Conservation (phyloP, 2,113 vertebrate genomes). For the Laticauda laticaudata region DNA sequence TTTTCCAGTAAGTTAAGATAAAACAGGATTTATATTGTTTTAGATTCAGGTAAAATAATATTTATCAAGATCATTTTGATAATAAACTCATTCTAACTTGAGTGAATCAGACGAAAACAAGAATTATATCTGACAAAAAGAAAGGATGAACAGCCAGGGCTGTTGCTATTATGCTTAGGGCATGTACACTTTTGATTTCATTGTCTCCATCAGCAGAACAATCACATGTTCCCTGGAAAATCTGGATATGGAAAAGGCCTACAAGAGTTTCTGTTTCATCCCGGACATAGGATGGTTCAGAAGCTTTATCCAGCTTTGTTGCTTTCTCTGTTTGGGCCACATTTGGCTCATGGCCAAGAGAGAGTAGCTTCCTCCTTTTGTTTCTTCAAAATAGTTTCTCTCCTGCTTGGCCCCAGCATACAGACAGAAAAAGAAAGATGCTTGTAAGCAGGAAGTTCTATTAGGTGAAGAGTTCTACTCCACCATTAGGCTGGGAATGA, state of each 20-base stretch:
- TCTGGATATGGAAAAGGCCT: background rate
- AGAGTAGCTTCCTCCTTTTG: conserved; percentile 31
- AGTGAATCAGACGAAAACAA: background rate
- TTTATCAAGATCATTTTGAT: background rate
- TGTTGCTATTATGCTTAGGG: background rate
- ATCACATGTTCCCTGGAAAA: background rate
- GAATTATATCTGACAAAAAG: background rate
- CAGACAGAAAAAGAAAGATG: background rate
- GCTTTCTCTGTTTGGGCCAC: background rate
- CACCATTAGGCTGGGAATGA: background rate
- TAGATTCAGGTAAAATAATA: background rate
- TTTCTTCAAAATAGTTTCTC: conserved; percentile 22
- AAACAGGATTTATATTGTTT: background rate
- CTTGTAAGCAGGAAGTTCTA: conserved; percentile 17
- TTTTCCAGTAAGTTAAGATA: background rate
- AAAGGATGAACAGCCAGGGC: background rate
- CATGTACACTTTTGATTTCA: background rate
- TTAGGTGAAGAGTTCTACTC: background rate
- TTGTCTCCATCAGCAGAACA: background rate
- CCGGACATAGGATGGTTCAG: background rate
- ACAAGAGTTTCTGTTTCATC: background rate
- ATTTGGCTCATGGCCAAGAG: conserved; percentile 13
- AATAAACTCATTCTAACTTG: background rate
- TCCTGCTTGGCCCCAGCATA: conserved; percentile 5
- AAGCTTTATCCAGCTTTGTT: background rate